Evolutionary conservation across 1,140 invertebrate genomes (phyloP), one percentile per base, ranked within the genome.

Genomic region (Camponotus floridanus): DNA sequence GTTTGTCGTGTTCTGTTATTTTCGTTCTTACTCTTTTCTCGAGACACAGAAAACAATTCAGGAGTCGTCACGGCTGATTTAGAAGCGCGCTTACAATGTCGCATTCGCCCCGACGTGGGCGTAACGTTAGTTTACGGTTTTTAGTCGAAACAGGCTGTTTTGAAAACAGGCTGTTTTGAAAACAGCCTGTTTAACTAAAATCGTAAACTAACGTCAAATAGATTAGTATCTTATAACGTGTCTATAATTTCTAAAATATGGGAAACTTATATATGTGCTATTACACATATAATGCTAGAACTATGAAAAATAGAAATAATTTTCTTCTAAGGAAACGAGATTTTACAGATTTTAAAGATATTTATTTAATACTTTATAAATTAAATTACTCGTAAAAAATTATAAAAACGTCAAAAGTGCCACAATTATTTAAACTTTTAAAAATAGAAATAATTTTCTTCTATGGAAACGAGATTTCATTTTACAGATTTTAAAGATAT

Each of bases 241-340:
- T 87, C 33, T 48, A 55, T 87, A 87, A 88, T 87, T 78, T 45
- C 21, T 55, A 18, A 76, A 48, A 84, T 76, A 76, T 84, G n/a
- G 21, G 7, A n/a, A 68, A 55, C 4, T 79, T 68, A 39, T 51
- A 26, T 36, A 45, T 13, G 13, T 51, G 13, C 5, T 2, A 79
- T 67, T 67, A n/a, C 48, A 21, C 26, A 64, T 18, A 31, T 39
- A 39, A 39, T 1, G 36, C 18, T 9, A 11, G 31, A 79, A 36
- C 51, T 51, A 79, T 18, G n/a, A 2, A 13, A 39, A 6, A 21
- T 36, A 67, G 21, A 11, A 48, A 33, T 65, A 31, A 65, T 15
- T 45, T 4, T 11, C 36, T 1, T 15, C 33, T 4, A 33, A 11
- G 26, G 18, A 39, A 26, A 8, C 36, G 9, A n/a, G n/a, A 13